Evolutionary conservation across 2,113 vertebrate genomes (phyloP).

Genomic region (Melanocharis versteri): DNA sequence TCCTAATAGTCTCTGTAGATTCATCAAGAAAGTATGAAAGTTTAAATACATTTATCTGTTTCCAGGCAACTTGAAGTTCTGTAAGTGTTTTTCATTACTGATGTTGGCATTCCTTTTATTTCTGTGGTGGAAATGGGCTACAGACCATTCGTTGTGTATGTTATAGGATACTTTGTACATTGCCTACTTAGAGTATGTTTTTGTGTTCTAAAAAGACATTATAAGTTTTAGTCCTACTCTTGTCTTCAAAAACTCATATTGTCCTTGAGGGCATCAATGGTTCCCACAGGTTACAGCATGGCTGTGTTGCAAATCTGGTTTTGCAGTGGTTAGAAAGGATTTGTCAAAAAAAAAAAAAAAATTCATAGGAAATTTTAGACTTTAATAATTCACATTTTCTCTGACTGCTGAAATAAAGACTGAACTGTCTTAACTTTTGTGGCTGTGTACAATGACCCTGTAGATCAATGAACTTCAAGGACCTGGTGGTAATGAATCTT

Average conservation of each 20-base stretch:
- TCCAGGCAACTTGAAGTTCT: slow-evolving; percentile 41
- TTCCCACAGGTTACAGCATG: neutral
- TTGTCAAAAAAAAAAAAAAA: neutral
- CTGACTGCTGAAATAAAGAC: neutral
- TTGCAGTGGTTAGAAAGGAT: neutral
- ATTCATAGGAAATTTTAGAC: neutral
- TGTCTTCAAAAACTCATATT: neutral
- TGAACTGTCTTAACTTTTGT: neutral
- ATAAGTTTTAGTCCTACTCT: neutral
- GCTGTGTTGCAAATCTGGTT: neutral
- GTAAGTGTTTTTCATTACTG: slow-evolving; percentile 3
- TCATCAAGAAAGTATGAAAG: neutral
- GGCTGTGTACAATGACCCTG: neutral
- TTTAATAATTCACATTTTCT: neutral
- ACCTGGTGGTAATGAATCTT: neutral
- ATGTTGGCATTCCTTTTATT: slow-evolving; percentile 17
- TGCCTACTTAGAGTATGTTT: neutral
- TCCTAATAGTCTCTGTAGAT: neutral
- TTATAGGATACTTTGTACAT: neutral
- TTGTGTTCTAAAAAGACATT: neutral
- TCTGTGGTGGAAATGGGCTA: slow-evolving; percentile 9
- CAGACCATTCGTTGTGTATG: neutral
- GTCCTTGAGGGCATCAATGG: neutral
- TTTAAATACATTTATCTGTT: slow-evolving; percentile 48
- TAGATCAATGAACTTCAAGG: neutral